Conservation (phyloP, 2,888 invertebrate species). For the Rhabditophanes sp. region DNA sequence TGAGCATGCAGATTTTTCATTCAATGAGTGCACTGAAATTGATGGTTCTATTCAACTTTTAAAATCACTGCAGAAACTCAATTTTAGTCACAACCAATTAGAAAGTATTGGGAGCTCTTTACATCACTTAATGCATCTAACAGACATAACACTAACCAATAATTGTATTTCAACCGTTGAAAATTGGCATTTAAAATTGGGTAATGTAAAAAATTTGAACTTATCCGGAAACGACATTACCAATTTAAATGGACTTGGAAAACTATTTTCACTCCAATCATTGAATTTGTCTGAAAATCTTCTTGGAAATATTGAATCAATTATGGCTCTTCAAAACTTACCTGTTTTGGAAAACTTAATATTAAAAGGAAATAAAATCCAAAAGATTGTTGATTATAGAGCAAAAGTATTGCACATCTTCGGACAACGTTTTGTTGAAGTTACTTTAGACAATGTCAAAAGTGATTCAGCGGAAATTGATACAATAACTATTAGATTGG, state of each 20-base stretch:
- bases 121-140: constrained; percentile 61
- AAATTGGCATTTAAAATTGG: constrained; percentile 66
- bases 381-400: too few relatives aligned
- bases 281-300: too few relatives aligned
- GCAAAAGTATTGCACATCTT: too few relatives aligned
- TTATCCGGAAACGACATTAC: constrained; percentile 66
- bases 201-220: constrained; percentile 57
- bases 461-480: too few relatives aligned
- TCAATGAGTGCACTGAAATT: constrained; percentile 54
- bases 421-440: too few relatives aligned
- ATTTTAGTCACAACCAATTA: constrained; percentile 60
- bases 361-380: too few relatives aligned
- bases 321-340: too few relatives aligned
- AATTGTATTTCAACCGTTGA: constrained; percentile 56
- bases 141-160: constrained; percentile 61
- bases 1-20: constrained; percentile 59
- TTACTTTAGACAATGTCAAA: too few relatives aligned
- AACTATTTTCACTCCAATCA: too few relatives aligned
- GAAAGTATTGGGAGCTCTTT: constrained; percentile 57
- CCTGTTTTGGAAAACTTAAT: too few relatives aligned
- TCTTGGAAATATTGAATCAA: too few relatives aligned
- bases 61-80: constrained; percentile 49
- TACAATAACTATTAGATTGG: too few relatives aligned
- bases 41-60: constrained; percentile 34
- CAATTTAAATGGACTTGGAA: constrained; percentile 44